Percentiles rank a stretch among this genome's conserved stretches.
Conservation (phyloP, 1,140 invertebrate genomes). For the Plodia interpunctella region DNA sequence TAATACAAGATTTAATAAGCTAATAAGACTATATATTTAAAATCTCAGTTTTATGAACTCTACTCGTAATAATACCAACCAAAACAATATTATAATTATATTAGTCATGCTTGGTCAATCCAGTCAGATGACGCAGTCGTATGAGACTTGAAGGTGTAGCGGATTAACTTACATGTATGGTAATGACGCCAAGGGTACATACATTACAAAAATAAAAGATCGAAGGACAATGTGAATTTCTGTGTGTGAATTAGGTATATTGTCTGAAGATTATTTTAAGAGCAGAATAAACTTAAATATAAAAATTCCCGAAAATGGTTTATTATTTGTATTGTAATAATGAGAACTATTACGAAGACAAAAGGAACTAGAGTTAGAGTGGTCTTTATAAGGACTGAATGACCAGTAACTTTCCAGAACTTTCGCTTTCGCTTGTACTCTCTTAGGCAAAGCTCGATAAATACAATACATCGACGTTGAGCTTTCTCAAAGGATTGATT, state of each 20-base stretch:
- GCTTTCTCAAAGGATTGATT: too few species aligned
- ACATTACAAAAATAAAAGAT: neutral
- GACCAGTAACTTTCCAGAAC: conserved; percentile 48
- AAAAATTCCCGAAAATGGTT: conserved; percentile 8
- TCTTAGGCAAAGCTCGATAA: conserved; percentile 23
- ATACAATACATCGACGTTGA: conserved; percentile 8
- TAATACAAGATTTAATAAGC: too few species aligned
- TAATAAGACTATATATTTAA: too few species aligned
- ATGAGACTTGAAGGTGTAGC: neutral
- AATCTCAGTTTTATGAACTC: too few species aligned
- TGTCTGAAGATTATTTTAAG: too few species aligned
- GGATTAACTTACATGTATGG: neutral
- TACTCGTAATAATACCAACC: neutral
- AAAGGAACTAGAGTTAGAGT: neutral
- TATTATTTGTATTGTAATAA: conserved; percentile 10
- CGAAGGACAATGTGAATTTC: too few species aligned
- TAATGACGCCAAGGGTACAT: neutral
- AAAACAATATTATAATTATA: neutral
- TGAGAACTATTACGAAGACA: conserved; percentile 8
- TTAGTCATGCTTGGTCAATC: conserved; percentile 4
- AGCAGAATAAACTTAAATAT: neutral
- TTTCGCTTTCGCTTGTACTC: conserved; percentile 47
- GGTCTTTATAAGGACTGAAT: conserved; percentile 18
- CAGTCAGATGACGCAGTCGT: neutral
- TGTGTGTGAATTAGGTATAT: too few species aligned